A percentile compares a stretch with the other conserved stretches of the same genome.
phyloP scores from a whole-genome alignment of 1,140 invertebrate species.

The Drosophila aff. region DNA sequence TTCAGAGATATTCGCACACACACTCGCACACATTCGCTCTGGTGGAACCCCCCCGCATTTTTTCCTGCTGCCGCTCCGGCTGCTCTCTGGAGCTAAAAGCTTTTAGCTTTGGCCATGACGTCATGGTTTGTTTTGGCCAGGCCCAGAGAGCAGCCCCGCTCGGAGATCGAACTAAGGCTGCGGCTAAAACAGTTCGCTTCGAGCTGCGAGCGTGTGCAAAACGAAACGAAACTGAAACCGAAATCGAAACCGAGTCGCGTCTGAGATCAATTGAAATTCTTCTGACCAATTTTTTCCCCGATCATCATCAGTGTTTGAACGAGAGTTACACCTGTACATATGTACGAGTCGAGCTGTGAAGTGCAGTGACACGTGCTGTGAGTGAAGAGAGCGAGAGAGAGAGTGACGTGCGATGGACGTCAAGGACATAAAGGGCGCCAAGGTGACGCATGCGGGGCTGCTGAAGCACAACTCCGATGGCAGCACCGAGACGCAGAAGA shows the following conservation, averaged over 20 bases:
- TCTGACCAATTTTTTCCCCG: slow-evolving; percentile 17
- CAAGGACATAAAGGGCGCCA: slow-evolving; percentile 85
- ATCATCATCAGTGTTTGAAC: slow-evolving; percentile 19
- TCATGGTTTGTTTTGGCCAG: slow-evolving; percentile 80
- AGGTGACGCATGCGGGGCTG: slow-evolving; percentile 84
- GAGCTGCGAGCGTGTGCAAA: slow-evolving; percentile 71
- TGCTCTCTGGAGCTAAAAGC: slow-evolving; percentile 41
- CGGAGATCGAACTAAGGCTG: slow-evolving; percentile 25
- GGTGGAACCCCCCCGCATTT: slow-evolving; percentile 66
- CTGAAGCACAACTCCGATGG: slow-evolving; percentile 84
- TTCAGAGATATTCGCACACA: slow-evolving; percentile 63
- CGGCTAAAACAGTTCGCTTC: slow-evolving; percentile 63
- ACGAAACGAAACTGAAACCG: slow-evolving; percentile 55
- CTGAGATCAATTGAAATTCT: slow-evolving; percentile 38
- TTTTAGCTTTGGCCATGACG: slow-evolving; percentile 73
- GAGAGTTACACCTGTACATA: slow-evolving; percentile 30
- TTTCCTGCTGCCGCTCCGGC: slow-evolving; percentile 3
- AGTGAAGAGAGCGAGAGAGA: slow-evolving; percentile 8
- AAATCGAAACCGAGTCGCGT: slow-evolving; percentile 13
- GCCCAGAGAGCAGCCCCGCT: slow-evolving; percentile 39
- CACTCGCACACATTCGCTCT: slow-evolving; percentile 13
- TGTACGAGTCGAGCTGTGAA: slow-evolving; percentile 47
- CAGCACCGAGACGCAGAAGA: slow-evolving; percentile 85
- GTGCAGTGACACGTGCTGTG: slow-evolving; percentile 40
- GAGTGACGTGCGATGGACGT: slow-evolving; percentile 74